Evolutionary conservation across 2,888 invertebrate species (phyloP).

Genomic region (Proisotoma minuta): DNA sequence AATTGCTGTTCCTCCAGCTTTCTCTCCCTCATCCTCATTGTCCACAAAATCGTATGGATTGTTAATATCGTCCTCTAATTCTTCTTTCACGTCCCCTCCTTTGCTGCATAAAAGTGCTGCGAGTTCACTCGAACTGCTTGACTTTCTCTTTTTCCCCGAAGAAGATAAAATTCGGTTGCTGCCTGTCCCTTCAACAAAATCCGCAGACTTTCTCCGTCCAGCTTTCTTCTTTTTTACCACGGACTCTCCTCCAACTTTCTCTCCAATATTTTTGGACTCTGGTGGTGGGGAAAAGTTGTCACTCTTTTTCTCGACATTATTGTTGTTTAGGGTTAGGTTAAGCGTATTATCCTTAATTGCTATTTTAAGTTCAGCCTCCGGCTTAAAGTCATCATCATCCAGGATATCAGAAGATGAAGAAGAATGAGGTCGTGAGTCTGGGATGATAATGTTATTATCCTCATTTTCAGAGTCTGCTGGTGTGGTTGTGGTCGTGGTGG

Average conservation of each 20-base stretch:
- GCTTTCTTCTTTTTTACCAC: background rate
- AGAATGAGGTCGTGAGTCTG: background rate
- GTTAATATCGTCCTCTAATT: background rate
- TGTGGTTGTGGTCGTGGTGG: background rate
- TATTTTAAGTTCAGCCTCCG: constrained; percentile 10
- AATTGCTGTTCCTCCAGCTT: constrained; percentile 17
- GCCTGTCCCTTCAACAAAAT: background rate
- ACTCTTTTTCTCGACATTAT: constrained; percentile 4
- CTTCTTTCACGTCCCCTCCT: background rate
- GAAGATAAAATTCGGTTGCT: background rate
- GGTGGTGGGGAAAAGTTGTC: too few species aligned
- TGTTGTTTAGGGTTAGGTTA: background rate
- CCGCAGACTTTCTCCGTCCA: background rate
- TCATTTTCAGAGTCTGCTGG: constrained; percentile 11
- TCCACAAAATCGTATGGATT: constrained; percentile 15
- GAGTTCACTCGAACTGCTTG: constrained; percentile 2
- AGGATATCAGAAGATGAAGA: constrained; percentile 8
- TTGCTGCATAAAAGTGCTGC: too few species aligned
- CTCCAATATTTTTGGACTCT: too few species aligned
- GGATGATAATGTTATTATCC: constrained; percentile 22
- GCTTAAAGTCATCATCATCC: constrained; percentile 16
- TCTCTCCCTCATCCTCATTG: constrained; percentile 1
- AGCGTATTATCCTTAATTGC: background rate
- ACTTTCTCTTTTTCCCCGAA: background rate
- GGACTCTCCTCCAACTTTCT: too few species aligned